Base-by-base conservation (phyloP, 2,797 vertebrate genomes). In the Pelobates cultripes region DNA sequence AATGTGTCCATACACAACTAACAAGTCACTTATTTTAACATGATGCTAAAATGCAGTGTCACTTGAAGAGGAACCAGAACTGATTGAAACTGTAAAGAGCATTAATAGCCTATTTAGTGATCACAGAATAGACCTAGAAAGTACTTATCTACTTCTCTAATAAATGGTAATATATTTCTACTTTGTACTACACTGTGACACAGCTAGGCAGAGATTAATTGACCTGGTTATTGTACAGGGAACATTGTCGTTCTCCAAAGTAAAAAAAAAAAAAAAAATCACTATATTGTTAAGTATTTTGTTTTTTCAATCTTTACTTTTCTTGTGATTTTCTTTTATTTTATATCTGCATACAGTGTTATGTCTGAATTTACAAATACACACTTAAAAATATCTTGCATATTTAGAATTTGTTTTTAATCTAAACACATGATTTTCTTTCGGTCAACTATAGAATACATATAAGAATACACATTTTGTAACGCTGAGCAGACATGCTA, bases 101-200 rank as follows among this genome's bases (percentile, higher is more conserved):
- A 66, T 83, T 79, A 83, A 83, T 70, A 79, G 71, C 57, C 72
- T 75, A 44, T 83, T 83, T 75, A 79, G 82, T 70, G 77, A 79
- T 79, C 55, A 64, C 43, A 57, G 45, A 43, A 43, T 15, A 68
- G 45, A 45, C 45, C 67, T 13, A 66, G 60, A 83, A 61, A 73
- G 76, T 75, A 75, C 76, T 83, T 78, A 83, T 70, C 77, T 43
- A 47, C 66, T 72, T 73, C 55, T 70, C 63, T 83, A 83, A 83
- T 79, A 79, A 83, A 83, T 75, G 82, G 77, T 75, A 83, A 83
- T 83, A 79, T 83, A 83, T 83, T 67, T 71, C 71, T 72, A 61
- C 41, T 78, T 12, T 41, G 28, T 61, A 70, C 77, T 17, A 6
- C 41, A 43, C 71, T 17, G 66, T 55, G 82, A 70, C 61, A 55